Percentiles rank a stretch among this genome's conserved stretches.
Conservation (phyloP, 1,140 invertebrate species). For the Neodiprion pinetum region DNA sequence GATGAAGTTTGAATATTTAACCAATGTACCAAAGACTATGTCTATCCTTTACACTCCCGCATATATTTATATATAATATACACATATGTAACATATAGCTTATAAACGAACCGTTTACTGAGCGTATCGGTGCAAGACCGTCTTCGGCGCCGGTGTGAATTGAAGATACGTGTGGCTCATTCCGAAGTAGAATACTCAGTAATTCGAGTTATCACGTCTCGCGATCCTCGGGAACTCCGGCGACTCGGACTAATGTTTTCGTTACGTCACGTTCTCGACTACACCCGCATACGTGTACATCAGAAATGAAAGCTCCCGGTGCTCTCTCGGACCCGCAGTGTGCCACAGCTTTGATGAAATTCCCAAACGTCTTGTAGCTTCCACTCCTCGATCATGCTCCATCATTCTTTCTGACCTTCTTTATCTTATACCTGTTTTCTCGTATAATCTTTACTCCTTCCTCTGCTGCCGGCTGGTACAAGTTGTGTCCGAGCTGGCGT, state of each 20-base stretch:
- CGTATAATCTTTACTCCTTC: too few relatives aligned
- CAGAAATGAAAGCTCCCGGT: background rate
- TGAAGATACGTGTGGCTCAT: background rate
- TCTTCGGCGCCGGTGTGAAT: background rate
- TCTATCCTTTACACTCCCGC: background rate
- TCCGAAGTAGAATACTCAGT: background rate
- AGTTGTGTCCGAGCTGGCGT: too few relatives aligned
- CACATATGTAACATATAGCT: too few relatives aligned
- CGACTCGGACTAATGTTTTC: background rate
- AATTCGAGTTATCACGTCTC: background rate
- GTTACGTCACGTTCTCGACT: background rate
- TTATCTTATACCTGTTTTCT: too few relatives aligned
- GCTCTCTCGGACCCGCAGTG: background rate
- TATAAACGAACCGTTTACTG: too few relatives aligned
- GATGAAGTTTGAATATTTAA: background rate
- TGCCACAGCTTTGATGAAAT: background rate
- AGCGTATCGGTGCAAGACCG: too few relatives aligned
- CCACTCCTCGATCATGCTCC: background rate
- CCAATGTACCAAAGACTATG: background rate
- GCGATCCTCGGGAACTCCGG: background rate
- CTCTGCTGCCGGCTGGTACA: too few relatives aligned
- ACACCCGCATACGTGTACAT: background rate
- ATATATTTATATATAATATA: too few relatives aligned
- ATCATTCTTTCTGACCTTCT: background rate
- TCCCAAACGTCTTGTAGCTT: constrained; percentile 5